phyloP scores from a whole-genome alignment of 2,797 vertebrate genomes.

The Acipenser oxyrinchus region DNA sequence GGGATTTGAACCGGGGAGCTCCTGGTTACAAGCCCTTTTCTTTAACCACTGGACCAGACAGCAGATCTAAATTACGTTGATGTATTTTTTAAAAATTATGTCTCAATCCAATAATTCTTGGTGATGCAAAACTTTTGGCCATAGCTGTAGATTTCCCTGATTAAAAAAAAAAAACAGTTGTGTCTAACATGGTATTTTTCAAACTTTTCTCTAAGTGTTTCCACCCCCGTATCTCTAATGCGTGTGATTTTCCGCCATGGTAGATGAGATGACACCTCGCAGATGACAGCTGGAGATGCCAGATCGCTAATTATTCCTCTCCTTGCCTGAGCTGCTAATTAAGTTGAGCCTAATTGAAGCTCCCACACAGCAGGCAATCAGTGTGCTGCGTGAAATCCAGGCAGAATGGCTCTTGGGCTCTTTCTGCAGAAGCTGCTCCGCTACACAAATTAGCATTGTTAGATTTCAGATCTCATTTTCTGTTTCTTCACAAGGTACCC shows the following conservation, averaged over 20 bases:
- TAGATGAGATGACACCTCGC: conserved; percentile 19
- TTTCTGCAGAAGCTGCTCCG: background rate
- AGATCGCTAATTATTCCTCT: conserved; percentile 17
- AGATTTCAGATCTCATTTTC: background rate
- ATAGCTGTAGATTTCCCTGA: no score
- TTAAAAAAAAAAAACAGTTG: no score
- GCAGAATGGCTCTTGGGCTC: background rate
- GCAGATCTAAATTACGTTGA: no score
- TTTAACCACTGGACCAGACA: no score
- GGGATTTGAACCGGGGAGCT: no score
- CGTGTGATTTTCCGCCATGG: conserved; percentile 4
- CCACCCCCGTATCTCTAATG: background rate
- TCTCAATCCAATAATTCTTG: no score
- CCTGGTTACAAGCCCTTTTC: no score
- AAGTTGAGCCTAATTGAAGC: background rate
- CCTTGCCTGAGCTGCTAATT: conserved; percentile 17
- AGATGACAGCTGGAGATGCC: conserved; percentile 18
- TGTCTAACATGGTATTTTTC: no score
- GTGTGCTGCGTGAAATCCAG: conserved; percentile 1
- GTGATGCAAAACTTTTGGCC: no score
- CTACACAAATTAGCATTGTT: conserved; percentile 8
- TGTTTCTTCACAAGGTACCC: background rate
- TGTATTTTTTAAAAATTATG: no score
- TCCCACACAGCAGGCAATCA: background rate
- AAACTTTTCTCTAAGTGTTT: background rate